These are phyloP conservation scores for Dinoponera quadriceps DNA, from an alignment of 1,140 invertebrate species.

Conservation along the genomic window DNA sequence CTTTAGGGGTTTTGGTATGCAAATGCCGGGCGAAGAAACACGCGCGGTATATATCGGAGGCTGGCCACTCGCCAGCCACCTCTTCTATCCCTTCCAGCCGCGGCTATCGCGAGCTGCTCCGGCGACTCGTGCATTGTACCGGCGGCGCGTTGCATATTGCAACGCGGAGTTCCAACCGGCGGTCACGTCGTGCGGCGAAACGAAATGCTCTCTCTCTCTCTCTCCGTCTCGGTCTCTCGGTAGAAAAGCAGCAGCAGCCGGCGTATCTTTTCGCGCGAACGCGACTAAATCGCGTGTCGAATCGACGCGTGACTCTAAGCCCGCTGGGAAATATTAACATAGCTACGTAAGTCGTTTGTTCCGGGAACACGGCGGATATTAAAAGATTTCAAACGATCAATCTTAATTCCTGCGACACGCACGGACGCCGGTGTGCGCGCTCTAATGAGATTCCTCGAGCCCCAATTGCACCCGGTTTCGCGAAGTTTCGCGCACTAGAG, in stretches of 20 bases:
- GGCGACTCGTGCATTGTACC: conserved; percentile 63
- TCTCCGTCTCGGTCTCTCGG: no score
- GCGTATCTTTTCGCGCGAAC: conserved; percentile 1
- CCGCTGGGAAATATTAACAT: conserved; percentile 4
- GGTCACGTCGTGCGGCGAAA: conserved; percentile 43
- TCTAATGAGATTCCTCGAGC: not conserved
- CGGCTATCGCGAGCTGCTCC: conserved; percentile 54
- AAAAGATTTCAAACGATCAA: no score
- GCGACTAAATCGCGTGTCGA: conserved; percentile 15
- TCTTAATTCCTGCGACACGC: no score
- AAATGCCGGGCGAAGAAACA: conserved; percentile 79
- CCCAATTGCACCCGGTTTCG: no score
- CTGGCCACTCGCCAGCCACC: conserved; percentile 77
- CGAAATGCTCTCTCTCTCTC: conserved; percentile 7
- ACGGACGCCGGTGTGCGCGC: not conserved
- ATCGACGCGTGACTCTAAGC: not conserved
- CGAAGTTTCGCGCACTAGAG: no score
- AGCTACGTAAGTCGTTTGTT: no score
- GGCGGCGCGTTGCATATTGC: conserved; percentile 55
- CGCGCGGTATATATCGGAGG: conserved; percentile 77
- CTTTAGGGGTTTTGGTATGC: conserved; percentile 79
- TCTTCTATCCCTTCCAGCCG: conserved; percentile 69
- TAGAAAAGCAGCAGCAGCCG: not conserved
- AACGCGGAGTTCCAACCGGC: conserved; percentile 48
- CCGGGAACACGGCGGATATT: no score